Evolutionary conservation across 2,797 vertebrate species (phyloP), one percentile per base, ranked within the genome.

Genomic region (Phylloscopus collybita): DNA sequence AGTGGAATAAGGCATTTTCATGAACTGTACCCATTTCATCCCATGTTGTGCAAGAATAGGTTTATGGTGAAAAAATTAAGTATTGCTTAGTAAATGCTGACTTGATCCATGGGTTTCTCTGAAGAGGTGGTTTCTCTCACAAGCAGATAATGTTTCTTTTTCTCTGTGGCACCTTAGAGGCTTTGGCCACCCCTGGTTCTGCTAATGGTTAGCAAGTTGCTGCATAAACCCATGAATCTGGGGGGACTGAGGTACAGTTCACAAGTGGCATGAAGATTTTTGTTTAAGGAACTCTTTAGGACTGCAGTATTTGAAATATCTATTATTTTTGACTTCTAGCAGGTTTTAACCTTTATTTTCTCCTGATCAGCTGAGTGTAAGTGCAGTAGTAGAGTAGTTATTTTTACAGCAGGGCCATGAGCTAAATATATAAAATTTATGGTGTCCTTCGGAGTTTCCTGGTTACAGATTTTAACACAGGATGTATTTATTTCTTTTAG

Each of bases 401-500:
- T 57, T 91, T 85, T 65, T 89, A 72, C 34, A 75, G 44, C 25
- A 61, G 32, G 36, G 27, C 60, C 49, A 12, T 30, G 19, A 86
- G 69, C 82, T 94, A 90, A 92, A 91, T 83, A 73, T 70, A 44
- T 79, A 64, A 94, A 92, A 83, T 72, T 73, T 75, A 66, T 73
- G 44, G 60, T 88, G 66, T 90, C 85, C 72, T 91, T 75, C 86
- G 74, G 73, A 88, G 72, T 80, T 92, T 96, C 86, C 90, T 89
- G 66, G 82, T 64, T 92, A 79, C 80, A 80, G 82, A 90, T 80
- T 88, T 92, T 94, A 91, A 88, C 70, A 88, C 92, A 90, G 90
- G 90, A 95, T 94, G 82, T 92, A 83, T 96, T 92, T 88, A 91
- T 94, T 96, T 81, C 54, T 93, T 94, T 88, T 82, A 86, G 47